These are phyloP conservation scores for Volucella zonaria DNA, from an alignment of 2,888 invertebrate species.

Conservation along the genomic window DNA sequence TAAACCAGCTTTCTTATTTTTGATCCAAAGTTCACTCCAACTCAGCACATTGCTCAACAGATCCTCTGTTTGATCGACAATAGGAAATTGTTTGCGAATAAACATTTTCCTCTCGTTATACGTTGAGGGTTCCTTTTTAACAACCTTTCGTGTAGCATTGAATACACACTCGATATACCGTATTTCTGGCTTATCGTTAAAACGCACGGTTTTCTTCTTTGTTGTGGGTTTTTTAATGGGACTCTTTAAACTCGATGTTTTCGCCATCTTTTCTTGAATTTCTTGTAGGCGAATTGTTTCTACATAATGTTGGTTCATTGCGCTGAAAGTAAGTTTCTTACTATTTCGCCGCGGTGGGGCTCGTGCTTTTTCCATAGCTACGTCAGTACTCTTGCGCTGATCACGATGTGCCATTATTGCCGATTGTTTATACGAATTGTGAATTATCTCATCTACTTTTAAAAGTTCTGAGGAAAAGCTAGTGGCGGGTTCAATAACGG, in stretches of 20 bases:
- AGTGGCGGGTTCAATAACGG: background rate
- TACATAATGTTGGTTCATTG: constrained; percentile 24
- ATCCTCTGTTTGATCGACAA: constrained; percentile 80
- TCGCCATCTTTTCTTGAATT: constrained; percentile 65
- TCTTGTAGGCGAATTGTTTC: constrained; percentile 42
- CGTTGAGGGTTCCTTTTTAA: constrained; percentile 75
- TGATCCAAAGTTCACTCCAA: constrained; percentile 88
- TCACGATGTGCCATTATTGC: background rate
- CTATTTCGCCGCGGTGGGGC: constrained; percentile 46
- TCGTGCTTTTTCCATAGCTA: constrained; percentile 23
- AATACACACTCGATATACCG: constrained; percentile 76
- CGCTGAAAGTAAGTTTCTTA: constrained; percentile 51
- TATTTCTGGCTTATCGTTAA: constrained; percentile 76
- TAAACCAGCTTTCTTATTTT: constrained; percentile 83
- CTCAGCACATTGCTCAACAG: constrained; percentile 84
- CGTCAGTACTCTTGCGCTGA: constrained; percentile 33
- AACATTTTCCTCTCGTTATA: constrained; percentile 76
- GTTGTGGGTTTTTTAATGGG: constrained; percentile 13
- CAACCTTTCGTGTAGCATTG: constrained; percentile 75
- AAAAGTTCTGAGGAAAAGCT: constrained; percentile 29
- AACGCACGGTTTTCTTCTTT: constrained; percentile 77
- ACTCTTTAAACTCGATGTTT: constrained; percentile 37
- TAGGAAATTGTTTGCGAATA: constrained; percentile 64
- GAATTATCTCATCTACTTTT: constrained; percentile 42
- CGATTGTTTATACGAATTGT: background rate